A percentile compares a stretch with the other conserved stretches of the same genome.
Evolutionary conservation across 2,888 invertebrate species (phyloP).

Genomic region (Mantis religiosa): DNA sequence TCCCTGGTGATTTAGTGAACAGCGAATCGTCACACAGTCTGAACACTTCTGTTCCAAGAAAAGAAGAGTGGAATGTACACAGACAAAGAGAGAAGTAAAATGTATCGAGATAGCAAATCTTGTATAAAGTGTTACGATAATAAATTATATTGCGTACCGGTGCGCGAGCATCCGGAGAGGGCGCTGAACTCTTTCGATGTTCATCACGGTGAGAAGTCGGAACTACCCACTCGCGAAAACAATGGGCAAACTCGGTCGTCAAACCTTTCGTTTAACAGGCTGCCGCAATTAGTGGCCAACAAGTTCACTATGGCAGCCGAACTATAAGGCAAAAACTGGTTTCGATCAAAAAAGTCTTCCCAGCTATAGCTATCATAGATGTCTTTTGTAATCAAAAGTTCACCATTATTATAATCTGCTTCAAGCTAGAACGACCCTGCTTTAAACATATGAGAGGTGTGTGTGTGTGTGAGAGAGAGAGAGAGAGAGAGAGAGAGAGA

Average conservation of each 20-base stretch:
- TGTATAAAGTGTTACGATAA: constrained; percentile 12
- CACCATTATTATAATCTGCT: too few species aligned
- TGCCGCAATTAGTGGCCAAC: neutral
- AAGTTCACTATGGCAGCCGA: too few species aligned
- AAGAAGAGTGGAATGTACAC: neutral
- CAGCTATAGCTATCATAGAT: too few species aligned
- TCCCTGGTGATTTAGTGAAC: neutral
- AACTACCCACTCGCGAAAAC: neutral
- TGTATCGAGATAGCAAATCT: constrained; percentile 5
- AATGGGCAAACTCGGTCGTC: neutral
- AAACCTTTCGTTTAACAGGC: neutral
- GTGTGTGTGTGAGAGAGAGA: too few species aligned
- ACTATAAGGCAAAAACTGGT: too few species aligned
- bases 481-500: too few species aligned
- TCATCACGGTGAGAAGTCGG: neutral
- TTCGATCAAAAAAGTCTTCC: too few species aligned
- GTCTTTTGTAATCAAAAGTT: too few species aligned
- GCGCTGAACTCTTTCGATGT: neutral
- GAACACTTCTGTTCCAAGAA: neutral
- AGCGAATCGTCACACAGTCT: neutral
- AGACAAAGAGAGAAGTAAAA: neutral
- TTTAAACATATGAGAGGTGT: too few species aligned
- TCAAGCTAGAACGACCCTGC: too few species aligned
- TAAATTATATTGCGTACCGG: constrained; percentile 8
- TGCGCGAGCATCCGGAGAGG: neutral